phyloP scores from a whole-genome alignment of 2,797 vertebrate species.

The Poeciliopsis infans region DNA sequence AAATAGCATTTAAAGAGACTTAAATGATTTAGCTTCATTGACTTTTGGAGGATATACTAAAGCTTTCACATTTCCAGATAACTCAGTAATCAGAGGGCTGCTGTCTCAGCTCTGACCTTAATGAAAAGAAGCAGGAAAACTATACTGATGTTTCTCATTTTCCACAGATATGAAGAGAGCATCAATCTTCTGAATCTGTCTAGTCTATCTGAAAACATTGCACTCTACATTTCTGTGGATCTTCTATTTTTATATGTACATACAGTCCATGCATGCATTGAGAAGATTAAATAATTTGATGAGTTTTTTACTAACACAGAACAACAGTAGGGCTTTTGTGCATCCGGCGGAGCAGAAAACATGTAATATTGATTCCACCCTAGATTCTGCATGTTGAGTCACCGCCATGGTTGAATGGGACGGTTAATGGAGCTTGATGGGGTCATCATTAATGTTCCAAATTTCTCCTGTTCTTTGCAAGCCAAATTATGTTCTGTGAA shows the following conservation, averaged over 20 bases:
- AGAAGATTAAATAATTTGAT: conserved; percentile 1
- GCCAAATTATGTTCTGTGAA: background rate
- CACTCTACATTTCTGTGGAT: background rate
- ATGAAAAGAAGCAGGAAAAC: background rate
- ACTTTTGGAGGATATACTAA: background rate
- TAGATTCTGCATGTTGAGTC: conserved; percentile 10
- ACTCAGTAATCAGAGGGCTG: background rate
- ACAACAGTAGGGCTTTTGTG: conserved; percentile 3
- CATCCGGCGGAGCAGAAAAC: background rate
- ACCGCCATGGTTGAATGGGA: background rate
- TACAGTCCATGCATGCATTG: background rate
- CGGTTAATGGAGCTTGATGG: conserved; percentile 11
- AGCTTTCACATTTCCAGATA: background rate
- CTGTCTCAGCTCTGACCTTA: background rate
- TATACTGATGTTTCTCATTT: conserved; percentile 5
- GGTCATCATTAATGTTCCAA: conserved; percentile 10
- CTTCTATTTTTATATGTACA: background rate
- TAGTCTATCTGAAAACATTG: background rate
- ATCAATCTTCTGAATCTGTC: conserved; percentile 1
- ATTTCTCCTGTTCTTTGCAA: conserved; percentile 14
- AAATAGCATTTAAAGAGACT: background rate
- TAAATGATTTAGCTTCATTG: background rate
- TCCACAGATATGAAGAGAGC: conserved; percentile 7
- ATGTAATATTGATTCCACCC: background rate
- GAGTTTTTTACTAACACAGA: background rate